Conservation (phyloP, 2,888 invertebrate species). For the Seira sanloemensis region DNA sequence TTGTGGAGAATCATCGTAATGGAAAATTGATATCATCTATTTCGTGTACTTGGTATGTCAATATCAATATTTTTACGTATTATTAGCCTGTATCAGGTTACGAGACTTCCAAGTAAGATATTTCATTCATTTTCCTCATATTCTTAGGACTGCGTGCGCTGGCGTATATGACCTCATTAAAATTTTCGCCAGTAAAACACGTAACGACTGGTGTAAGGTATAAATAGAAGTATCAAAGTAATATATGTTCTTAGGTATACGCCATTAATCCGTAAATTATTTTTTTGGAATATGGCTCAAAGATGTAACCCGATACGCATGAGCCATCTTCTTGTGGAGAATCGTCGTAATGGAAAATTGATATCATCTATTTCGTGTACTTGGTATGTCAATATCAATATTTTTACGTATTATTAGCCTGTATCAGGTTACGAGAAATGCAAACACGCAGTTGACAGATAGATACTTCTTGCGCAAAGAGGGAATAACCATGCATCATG, state of each 20-base stretch:
- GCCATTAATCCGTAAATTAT: too few relatives aligned
- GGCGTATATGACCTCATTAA: neutral
- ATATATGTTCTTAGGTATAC: too few relatives aligned
- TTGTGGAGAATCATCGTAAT: neutral
- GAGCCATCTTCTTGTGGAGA: neutral
- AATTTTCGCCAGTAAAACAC: neutral
- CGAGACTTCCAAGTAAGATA: neutral
- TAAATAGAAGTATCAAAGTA: too few relatives aligned
- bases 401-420: neutral
- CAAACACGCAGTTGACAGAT: neutral
- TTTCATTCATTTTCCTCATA: neutral
- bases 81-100: neutral
- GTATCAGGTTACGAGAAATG: neutral
- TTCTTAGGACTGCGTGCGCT: neutral
- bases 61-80: neutral
- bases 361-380: neutral
- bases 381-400: neutral
- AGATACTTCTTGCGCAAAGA: neutral
- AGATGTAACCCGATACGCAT: neutral
- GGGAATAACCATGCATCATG: neutral
- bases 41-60: neutral
- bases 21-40: neutral
- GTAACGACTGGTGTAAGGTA: neutral
- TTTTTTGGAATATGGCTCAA: too few relatives aligned
- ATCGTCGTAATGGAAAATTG: neutral